Base-by-base conservation (phyloP, 2,113 vertebrate genomes). In the Cynocephalus volans region DNA sequence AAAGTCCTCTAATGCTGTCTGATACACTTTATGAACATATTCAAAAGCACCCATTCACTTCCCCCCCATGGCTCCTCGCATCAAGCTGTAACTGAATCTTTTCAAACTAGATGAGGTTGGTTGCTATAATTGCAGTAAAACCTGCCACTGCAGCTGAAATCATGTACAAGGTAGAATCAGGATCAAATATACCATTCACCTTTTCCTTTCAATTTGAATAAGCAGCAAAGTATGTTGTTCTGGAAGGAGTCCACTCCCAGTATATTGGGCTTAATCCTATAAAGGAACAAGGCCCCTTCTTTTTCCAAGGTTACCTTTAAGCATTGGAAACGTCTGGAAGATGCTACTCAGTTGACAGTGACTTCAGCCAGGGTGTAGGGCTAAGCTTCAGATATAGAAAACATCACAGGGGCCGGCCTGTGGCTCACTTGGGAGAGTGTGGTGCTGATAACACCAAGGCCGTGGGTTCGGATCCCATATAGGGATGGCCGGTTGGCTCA, bases 171-270 rank as follows among this genome's bases (percentile, higher is more conserved):
- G 98, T 99, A 92, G 99, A 99, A 97, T 99, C 99, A 24, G 99
- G 99, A 94, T 98, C 98, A 92, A 99, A 98, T 91, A 99, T 93
- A 54, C 60, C 95, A 92, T 99, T 99, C 98, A 99, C 91, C 96
- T 98, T 99, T 97, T 99, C 99, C 98, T 99, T 99, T 97, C 98
- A 98, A 76, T 99, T 99, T 89, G 99, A 99, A 98, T 99, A 99
- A 95, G 99, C 99, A 97, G 99, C 99, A 98, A 99, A 99, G 98
- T 99, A 99, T 98, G 99, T 99, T 0, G 99, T 99, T 98, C 99
- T 99, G 97, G 87, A 99, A 99, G 93, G 99, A 99, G 98, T 99
- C 99, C 98, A 99, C 99, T 0, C 99, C 99, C 77, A 99, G 98
- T 97, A 99, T 98, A 90, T 99, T 99, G 50, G 99, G 86, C 99